These are phyloP conservation scores for Chaenogobius annularis DNA, from an alignment of 2,113 vertebrate genomes.

Conservation along the genomic window DNA sequence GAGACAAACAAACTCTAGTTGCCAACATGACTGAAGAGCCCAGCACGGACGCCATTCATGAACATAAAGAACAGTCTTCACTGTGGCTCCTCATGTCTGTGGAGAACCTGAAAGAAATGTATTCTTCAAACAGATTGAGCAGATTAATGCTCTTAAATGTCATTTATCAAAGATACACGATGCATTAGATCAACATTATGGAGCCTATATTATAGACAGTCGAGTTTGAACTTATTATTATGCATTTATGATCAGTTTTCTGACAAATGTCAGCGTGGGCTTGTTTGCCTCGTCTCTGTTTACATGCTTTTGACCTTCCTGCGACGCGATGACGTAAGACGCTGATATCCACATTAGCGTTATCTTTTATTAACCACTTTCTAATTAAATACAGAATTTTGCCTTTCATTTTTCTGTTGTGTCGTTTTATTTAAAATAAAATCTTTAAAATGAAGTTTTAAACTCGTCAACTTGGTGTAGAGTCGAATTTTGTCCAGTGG, in stretches of 20 bases:
- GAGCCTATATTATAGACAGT: background rate
- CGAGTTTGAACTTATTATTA: background rate
- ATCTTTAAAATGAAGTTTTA: background rate
- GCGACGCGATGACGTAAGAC: constrained; percentile 2
- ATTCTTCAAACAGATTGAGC: background rate
- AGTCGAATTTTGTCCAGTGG: background rate
- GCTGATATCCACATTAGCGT: background rate
- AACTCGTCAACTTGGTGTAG: background rate
- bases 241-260: background rate
- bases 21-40: constrained; percentile 1
- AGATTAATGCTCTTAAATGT: background rate
- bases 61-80: background rate
- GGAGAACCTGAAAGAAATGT: background rate
- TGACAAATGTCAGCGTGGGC: background rate
- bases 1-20: background rate
- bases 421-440: too few relatives aligned
- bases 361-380: background rate
- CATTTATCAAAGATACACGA: background rate
- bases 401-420: too few relatives aligned
- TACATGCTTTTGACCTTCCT: background rate
- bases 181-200: background rate
- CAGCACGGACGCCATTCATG: background rate
- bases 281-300: background rate
- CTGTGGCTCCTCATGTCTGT: background rate
- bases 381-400: background rate